A percentile compares a stretch with the other conserved stretches of the same genome.
Evolutionary conservation across 2,888 invertebrate genomes (phyloP).

Genomic region (Ommatoiulus sabulosus): DNA sequence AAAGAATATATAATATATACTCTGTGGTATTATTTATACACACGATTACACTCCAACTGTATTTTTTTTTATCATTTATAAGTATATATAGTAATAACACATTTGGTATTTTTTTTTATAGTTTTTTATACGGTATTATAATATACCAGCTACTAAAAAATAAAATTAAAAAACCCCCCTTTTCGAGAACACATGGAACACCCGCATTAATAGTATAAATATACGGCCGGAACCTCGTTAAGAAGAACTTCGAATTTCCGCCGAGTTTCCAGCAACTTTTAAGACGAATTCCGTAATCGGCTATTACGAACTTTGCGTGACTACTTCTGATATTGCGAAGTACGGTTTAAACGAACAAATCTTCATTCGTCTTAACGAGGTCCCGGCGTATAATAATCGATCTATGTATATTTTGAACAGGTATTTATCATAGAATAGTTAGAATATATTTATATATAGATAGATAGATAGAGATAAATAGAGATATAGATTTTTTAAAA

Average conservation of each 20-base stretch:
- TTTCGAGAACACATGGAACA: constrained; percentile 1
- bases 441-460: not conserved
- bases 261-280: no score
- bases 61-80: not conserved
- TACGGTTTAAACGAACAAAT: no score
- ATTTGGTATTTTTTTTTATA: not conserved
- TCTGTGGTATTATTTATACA: constrained; percentile 56
- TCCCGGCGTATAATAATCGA: not conserved
- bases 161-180: not conserved
- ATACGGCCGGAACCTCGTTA: no score
- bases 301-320: no score
- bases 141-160: not conserved
- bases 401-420: constrained; percentile 36
- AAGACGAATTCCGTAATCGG: no score
- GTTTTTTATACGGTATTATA: not conserved
- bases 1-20: constrained; percentile 61
- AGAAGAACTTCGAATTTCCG: no score
- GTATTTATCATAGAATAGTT: not conserved
- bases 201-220: not conserved
- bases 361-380: no score
- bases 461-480: constrained; percentile 3
- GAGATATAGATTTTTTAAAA: constrained; percentile 3
- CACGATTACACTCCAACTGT: constrained; percentile 8
- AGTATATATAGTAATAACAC: not conserved
- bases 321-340: no score